Conservation (phyloP, 2,888 invertebrate species). For the Lasioglossum lativentre region DNA sequence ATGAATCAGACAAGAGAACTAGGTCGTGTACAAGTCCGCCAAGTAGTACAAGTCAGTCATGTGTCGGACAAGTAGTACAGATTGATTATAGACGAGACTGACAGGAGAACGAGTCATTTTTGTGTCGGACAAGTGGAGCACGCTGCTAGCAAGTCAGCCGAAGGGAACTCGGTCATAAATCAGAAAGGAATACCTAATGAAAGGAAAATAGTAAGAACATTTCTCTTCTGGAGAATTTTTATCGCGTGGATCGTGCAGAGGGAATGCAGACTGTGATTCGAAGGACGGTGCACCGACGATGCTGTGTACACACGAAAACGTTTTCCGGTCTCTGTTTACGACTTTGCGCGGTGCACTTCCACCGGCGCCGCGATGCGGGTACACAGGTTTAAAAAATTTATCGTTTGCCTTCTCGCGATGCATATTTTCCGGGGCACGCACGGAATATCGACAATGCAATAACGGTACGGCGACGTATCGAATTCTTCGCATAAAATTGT, state of each 20-base stretch:
- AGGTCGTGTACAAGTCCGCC: no score
- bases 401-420: not conserved
- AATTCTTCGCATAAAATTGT: slow-evolving; percentile 15
- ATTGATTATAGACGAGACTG: not conserved
- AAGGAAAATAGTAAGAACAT: not conserved
- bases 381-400: not conserved
- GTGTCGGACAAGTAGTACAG: not conserved
- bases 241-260: not conserved
- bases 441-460: slow-evolving; percentile 8
- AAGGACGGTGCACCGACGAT: not conserved
- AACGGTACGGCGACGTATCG: slow-evolving; percentile 4
- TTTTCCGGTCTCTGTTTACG: not conserved
- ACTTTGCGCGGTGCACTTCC: not conserved
- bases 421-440: not conserved
- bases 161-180: not conserved
- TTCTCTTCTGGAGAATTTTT: not conserved
- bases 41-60: not conserved
- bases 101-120: not conserved
- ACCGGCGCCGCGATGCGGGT: not conserved
- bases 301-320: not conserved
- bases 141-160: not conserved
- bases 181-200: not conserved
- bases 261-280: not conserved
- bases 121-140: not conserved
- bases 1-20: not conserved